Evolutionary conservation across 2,888 invertebrate species (phyloP).

Genomic region (Hololepta plana): DNA sequence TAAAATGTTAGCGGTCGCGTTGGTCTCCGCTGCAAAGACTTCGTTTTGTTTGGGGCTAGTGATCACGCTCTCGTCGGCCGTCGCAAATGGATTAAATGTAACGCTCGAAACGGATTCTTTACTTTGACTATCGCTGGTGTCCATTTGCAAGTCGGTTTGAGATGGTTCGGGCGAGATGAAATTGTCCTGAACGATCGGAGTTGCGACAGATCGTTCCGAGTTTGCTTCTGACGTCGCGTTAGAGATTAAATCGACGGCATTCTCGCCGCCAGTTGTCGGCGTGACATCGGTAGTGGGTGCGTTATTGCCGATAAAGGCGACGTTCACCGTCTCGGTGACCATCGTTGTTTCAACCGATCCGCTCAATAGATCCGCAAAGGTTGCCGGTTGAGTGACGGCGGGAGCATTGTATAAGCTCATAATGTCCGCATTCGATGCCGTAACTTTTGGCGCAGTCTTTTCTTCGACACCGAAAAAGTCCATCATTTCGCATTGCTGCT

Average conservation of each 20-base stretch:
- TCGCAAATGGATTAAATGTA: conserved; percentile 31
- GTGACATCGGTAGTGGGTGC: no score
- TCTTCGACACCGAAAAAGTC: conserved; percentile 23
- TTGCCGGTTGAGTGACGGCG: conserved; percentile 6
- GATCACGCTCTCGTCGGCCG: conserved; percentile 15
- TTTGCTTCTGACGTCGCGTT: no score
- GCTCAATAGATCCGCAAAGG: conserved; percentile 13
- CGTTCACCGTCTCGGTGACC: no score
- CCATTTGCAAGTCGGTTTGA: conserved; percentile 24
- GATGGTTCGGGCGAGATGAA: conserved; percentile 22
- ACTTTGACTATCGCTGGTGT: conserved; percentile 26
- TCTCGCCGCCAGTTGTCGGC: no score
- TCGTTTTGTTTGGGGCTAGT: conserved; percentile 11
- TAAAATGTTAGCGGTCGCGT: conserved; percentile 6
- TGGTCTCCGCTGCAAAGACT: conserved; percentile 6
- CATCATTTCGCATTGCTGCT: conserved; percentile 17
- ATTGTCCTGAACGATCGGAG: no score
- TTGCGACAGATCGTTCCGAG: no score
- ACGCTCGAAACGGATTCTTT: conserved; percentile 24
- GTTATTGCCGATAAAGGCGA: no score
- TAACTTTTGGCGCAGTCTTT: conserved; percentile 20
- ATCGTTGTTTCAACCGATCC: conserved; percentile 13
- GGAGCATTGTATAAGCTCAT: conserved; percentile 23
- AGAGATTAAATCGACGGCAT: no score
- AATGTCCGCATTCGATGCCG: conserved; percentile 25